phyloP scores from a whole-genome alignment of 2,888 invertebrate genomes.

The Drosophila picticornis region DNA sequence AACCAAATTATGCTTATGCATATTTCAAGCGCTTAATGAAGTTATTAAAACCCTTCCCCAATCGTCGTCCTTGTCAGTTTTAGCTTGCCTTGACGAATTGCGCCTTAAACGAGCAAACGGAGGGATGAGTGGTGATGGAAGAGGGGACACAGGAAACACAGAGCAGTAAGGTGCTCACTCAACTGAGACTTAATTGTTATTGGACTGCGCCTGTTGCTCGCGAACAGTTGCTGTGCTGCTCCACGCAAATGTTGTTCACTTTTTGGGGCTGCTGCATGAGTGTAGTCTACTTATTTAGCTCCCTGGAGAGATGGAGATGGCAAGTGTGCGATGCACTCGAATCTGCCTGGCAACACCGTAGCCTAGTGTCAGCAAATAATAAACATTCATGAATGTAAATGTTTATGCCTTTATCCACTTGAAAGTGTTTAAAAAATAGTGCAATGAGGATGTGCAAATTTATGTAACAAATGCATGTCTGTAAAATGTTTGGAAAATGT shows the following conservation, averaged over 20 bases:
- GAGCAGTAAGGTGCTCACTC: not conserved
- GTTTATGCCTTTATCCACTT: not conserved
- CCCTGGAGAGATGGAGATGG: not conserved
- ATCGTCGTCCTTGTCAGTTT: constrained; percentile 5
- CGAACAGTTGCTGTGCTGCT: not conserved
- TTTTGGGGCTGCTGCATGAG: constrained; percentile 2
- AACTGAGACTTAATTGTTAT: constrained; percentile 2
- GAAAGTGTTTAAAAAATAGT: not conserved
- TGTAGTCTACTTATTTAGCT: not conserved
- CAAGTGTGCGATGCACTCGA: not conserved
- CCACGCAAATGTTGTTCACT: constrained; percentile 14
- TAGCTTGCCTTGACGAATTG: constrained; percentile 24
- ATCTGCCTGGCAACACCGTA: not conserved
- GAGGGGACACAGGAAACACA: too few species aligned
- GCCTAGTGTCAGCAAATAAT: not conserved
- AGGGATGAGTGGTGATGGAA: not conserved
- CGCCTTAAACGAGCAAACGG: not conserved
- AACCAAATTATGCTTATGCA: constrained; percentile 65
- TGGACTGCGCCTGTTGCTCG: constrained; percentile 36
- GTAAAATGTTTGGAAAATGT: too few species aligned
- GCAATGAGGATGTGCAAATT: not conserved
- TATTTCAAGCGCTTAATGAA: constrained; percentile 63
- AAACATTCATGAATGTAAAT: not conserved
- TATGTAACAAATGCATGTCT: not conserved
- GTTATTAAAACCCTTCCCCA: constrained; percentile 34